Base-by-base conservation (phyloP, 2,888 invertebrate genomes). In the Noctua janthina region DNA sequence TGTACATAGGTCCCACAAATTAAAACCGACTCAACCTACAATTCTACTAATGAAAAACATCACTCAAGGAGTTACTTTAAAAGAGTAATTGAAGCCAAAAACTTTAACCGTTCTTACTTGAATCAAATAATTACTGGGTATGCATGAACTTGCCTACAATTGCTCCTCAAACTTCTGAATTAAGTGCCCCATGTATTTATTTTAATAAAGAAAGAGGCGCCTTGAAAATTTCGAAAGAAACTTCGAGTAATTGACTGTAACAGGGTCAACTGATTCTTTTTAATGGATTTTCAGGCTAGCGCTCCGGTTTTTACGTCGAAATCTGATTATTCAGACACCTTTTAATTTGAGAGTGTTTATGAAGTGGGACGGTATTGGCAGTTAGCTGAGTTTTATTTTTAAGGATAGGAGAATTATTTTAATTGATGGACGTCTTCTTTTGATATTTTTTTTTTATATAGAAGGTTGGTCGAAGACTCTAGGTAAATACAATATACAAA, bases 81-180 rank as follows among this genome's bases (percentile, higher is more conserved):
- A 29, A 71, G 74, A 74, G 66, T 92, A 93, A 93, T 93, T 93
- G 91, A 88, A 92, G 92, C 89, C 91, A 91, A 92, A 92, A 94
- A 93, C 92, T 93, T 92, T 83, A 91, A 91, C 91, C 91, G 91
- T 91, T 90, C 86, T 79, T 80, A 89, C 86, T 89, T 81, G 78
- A 78, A 68, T 77, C 79, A 82, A 83, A 78, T 90, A 92, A 92
- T 92, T 91, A 91, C 85, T 84, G 78, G 81, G 74, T 84, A 83
- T 84, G 83, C 68, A 87, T 89, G 76, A 87, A 90, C 87, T 89
- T 87, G 64, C n/a, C 71, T 83, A 76, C 69, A 81, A 83, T 78
- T 85, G 68, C 23, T n/a, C 51, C 66, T 51, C n/a, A 77, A 86
- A 84, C 76, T 86, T 76, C 29, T 59, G 68, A 64, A 59, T 76